Evolutionary conservation across 2,113 vertebrate genomes (phyloP), one percentile per base, ranked within the genome.

Genomic region (Piaya cayana): DNA sequence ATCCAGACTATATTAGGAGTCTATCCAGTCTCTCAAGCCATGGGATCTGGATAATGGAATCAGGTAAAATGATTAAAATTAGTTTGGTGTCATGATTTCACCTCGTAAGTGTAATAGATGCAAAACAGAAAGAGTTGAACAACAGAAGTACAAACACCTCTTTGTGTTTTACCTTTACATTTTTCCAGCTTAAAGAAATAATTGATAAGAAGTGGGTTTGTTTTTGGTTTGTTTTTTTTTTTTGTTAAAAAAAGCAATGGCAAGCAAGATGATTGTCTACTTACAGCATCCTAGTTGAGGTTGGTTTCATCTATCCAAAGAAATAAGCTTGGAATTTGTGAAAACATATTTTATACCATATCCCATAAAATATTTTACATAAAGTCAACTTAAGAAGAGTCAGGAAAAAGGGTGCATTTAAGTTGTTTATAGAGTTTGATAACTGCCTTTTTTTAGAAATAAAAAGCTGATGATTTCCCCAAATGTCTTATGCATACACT

Each of bases 41-140:
- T 49, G 45, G 55, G 65, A 79, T 78, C 62, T 52, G 45, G 52
- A 69, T 50, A 93, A 92, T 34, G 21, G 59, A 60, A 81, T 63
- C 82, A 43, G 68, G 87, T 42, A 86, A 94, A 94, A 91, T 43
- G 6, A 72, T 91, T 80, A 74, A 96, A 94, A 88, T 95, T 32
- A 63, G 30, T 70, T 69, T 90, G 45, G 50, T 82, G 25, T 47
- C 47, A 30, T 87, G 67, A 82, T 82, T 93, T 97, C 70, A 75
- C 42, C 42, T 82, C 20, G 18, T 65, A 76, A 82, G 64, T 11
- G 4, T 49, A 82, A 63, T 17, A 85, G 65, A 82, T 22, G 19
- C 21, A 45, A 65, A 88, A 87, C 16, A 39, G 59, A 86, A 64
- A 65, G 78, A 79, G 58, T 84, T 76, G 58, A 78, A 52, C n/a